Percentiles rank a stretch among this genome's conserved stretches.
These are phyloP conservation scores for Eufriesea mexicana DNA, from an alignment of 1,140 invertebrate genomes.

Conservation along the genomic window DNA sequence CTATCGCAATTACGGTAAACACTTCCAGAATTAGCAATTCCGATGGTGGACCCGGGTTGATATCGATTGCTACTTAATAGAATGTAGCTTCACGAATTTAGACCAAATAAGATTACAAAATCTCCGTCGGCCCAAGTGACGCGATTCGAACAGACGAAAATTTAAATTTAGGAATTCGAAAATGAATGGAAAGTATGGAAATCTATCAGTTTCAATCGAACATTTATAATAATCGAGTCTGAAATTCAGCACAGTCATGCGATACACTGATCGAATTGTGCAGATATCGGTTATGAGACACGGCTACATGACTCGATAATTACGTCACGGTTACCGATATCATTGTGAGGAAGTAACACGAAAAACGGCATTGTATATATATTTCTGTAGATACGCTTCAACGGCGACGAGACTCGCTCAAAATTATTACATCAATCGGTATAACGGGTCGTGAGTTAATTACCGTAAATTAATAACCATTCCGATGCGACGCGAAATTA, in stretches of 20 bases:
- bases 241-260: not conserved
- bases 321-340: not conserved
- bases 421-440: not conserved
- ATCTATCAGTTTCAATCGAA: too few relatives aligned
- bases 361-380: not conserved
- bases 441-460: conserved; percentile 3
- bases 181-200: not conserved
- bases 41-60: not conserved
- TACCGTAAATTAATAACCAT: conserved; percentile 36
- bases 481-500: conserved; percentile 15
- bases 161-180: not conserved
- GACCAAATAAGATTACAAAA: conserved; percentile 18
- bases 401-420: not conserved
- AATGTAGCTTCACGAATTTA: not conserved
- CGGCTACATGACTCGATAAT: not conserved
- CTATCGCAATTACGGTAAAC: conserved; percentile 25
- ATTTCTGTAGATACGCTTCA: not conserved
- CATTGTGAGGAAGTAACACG: not conserved
- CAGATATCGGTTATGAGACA: not conserved
- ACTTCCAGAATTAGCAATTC: conserved; percentile 41
- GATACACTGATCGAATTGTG: not conserved
- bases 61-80: conserved; percentile 41
- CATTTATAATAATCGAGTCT: not conserved
- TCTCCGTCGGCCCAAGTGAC: not conserved
- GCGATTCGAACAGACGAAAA: not conserved